Conservation (phyloP, 2,888 invertebrate genomes). For the Steinernema hermaphroditum region DNA sequence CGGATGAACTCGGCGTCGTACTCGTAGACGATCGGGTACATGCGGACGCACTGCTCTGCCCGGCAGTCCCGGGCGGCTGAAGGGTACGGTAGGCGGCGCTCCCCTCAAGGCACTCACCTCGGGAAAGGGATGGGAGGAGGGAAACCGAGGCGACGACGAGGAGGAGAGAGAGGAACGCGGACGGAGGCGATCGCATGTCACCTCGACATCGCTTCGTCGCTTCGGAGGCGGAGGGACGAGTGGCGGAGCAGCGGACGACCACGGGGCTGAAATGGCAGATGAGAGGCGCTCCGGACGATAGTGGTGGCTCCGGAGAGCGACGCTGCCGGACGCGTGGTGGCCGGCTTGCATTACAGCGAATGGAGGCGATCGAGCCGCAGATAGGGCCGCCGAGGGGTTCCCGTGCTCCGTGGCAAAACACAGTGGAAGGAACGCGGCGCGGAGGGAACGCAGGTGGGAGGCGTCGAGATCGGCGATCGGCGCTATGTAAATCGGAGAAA, state of each 20-base stretch:
- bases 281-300: no score
- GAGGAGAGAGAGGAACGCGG: conserved; percentile 11
- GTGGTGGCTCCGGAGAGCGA: no score
- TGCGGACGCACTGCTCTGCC: not conserved
- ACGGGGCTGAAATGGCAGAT: no score
- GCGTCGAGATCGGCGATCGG: no score
- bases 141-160: no score
- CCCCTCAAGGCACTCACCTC: no score
- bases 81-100: not conserved
- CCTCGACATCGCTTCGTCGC: conserved; percentile 23
- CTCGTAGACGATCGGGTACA: not conserved
- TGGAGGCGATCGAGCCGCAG: conserved; percentile 1
- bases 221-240: not conserved
- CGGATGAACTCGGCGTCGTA: conserved; percentile 23
- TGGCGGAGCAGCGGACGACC: no score
- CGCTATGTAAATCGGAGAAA: conserved; percentile 23
- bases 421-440: conserved; percentile 24
- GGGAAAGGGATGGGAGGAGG: not conserved
- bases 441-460: conserved; percentile 23
- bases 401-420: conserved; percentile 24
- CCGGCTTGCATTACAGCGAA: conserved; percentile 27
- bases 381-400: conserved; percentile 26
- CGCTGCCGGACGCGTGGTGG: conserved; percentile 20
- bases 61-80: conserved; percentile 1
- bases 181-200: conserved; percentile 16